Evolutionary conservation across 1,140 invertebrate species (phyloP).

Genomic region (Halictus rubicundus): DNA sequence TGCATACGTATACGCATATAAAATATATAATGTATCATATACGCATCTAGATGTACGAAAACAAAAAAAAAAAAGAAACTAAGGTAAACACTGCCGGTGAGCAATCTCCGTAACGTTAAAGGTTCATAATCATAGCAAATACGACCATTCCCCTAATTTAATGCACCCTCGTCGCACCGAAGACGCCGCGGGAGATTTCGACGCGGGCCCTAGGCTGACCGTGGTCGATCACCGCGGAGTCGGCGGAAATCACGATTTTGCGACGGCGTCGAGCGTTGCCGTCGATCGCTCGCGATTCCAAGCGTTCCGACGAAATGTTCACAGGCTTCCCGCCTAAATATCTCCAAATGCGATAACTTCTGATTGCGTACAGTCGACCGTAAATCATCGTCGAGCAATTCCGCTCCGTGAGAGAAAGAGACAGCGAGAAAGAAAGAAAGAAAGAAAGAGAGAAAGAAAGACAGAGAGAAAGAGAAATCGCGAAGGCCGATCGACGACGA

Average conservation of each 20-base stretch:
- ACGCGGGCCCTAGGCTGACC: no score
- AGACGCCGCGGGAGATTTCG: background rate
- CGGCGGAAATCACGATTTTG: constrained; percentile 37
- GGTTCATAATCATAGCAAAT: constrained; percentile 47
- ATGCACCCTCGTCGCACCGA: constrained; percentile 48
- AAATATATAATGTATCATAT: constrained; percentile 55
- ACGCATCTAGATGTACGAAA: constrained; percentile 56
- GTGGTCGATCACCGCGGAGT: no score
- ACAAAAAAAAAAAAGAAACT: constrained; percentile 6
- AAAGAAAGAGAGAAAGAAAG: no score
- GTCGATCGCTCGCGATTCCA: background rate
- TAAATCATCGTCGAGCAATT: no score
- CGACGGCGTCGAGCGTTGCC: constrained; percentile 23
- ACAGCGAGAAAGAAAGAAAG: no score
- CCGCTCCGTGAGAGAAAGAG: no score
- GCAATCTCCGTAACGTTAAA: constrained; percentile 48
- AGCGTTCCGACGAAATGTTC: no score
- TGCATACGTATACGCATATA: constrained; percentile 44
- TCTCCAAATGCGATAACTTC: no score
- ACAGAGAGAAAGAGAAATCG: background rate
- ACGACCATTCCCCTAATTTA: constrained; percentile 50
- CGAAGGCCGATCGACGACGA: background rate
- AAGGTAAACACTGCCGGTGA: constrained; percentile 54
- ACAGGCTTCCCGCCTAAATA: no score
- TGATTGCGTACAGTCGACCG: no score